Evolutionary conservation across 2,113 vertebrate genomes (phyloP).

Genomic region (Megalops atlanticus): DNA sequence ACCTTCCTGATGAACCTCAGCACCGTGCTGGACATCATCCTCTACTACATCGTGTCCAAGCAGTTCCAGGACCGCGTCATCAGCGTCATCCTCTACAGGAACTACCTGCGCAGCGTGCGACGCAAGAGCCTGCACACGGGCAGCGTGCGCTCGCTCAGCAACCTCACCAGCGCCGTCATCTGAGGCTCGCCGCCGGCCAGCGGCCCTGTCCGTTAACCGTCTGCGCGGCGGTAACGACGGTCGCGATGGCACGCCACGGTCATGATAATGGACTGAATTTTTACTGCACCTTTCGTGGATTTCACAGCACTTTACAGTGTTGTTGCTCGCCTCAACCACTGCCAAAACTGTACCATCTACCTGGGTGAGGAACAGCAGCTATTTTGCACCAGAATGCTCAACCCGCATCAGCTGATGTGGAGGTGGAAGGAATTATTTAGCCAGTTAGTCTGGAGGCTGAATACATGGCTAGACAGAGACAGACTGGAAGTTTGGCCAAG

Average conservation of each 20-base stretch:
- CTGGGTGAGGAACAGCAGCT: no score
- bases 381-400: no score
- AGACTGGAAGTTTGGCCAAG: no score
- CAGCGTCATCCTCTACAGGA: constrained; percentile 92
- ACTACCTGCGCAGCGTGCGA: constrained; percentile 90
- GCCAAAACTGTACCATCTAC: no score
- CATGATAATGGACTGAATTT: no score
- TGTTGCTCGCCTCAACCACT: not conserved
- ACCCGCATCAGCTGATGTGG: not conserved
- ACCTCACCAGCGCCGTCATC: constrained; percentile 87
- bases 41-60: constrained; percentile 96
- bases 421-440: no score
- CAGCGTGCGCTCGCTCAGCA: constrained; percentile 87
- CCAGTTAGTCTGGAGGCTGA: no score
- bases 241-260: no score
- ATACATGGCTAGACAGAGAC: no score
- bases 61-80: constrained; percentile 96
- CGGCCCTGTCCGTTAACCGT: no score
- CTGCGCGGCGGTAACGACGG: no score
- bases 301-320: not conserved
- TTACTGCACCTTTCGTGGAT: no score
- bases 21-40: constrained; percentile 89
- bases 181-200: constrained; percentile 50
- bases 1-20: constrained; percentile 95
- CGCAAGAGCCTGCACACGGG: constrained; percentile 84